A percentile compares a stretch with the other conserved stretches of the same genome.
Evolutionary conservation across 1,140 invertebrate genomes (phyloP).

Genomic region (Oryctes rhinoceros): DNA sequence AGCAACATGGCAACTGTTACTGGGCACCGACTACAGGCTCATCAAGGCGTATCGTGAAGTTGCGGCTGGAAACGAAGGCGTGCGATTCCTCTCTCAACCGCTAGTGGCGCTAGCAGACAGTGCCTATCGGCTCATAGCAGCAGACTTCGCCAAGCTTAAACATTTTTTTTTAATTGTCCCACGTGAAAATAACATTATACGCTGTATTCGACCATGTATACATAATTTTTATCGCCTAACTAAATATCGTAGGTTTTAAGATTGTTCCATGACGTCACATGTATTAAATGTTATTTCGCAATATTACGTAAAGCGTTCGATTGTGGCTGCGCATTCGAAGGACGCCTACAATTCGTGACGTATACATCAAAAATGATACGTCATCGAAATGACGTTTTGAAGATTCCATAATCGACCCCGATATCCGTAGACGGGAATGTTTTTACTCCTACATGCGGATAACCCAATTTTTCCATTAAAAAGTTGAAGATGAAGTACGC

Average conservation of each 20-base stretch:
- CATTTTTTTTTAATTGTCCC: not conserved
- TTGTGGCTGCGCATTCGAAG: conserved; percentile 29
- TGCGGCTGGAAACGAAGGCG: conserved; percentile 33
- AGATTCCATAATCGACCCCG: conserved; percentile 33
- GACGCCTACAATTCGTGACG: conserved; percentile 32
- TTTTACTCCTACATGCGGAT: not conserved
- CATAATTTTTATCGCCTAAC: no score
- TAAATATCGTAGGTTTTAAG: not conserved
- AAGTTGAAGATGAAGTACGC: no score
- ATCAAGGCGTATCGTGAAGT: conserved; percentile 40
- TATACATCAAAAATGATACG: conserved; percentile 32
- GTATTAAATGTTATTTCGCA: conserved; percentile 37
- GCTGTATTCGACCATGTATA: no score
- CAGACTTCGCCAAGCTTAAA: not conserved
- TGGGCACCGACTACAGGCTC: conserved; percentile 50
- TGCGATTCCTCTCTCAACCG: conserved; percentile 38
- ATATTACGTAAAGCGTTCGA: conserved; percentile 39
- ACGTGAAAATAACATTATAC: no score
- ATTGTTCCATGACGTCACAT: conserved; percentile 14
- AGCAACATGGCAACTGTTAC: conserved; percentile 58
- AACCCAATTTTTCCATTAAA: no score
- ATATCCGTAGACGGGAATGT: not conserved
- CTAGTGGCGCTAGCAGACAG: conserved; percentile 42
- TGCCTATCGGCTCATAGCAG: not conserved
- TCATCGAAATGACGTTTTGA: conserved; percentile 37